Evolutionary conservation across 1,140 invertebrate genomes (phyloP), one percentile per base, ranked within the genome.

Genomic region (Drosophila persimilis): DNA sequence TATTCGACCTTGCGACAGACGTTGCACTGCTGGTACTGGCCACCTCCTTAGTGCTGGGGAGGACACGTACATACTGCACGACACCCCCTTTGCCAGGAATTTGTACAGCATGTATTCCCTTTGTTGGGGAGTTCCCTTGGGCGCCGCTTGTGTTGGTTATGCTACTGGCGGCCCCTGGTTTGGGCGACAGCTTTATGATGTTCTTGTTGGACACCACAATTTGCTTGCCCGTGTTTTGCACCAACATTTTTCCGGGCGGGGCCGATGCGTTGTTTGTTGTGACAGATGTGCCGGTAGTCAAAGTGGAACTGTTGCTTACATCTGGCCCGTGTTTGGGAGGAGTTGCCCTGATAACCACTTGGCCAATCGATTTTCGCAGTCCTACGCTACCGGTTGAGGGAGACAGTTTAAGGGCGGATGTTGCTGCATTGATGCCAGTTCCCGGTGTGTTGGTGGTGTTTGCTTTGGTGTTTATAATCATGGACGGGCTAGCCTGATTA

Each of bases 41-140:
- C 20, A 50, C 44, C 8, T 54, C 47, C 6, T 52, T 73, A 26
- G 53, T 77, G 26, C 61, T 78, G 11, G 74, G 54, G 29, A 91
- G 43, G 0, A 91, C 84, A 7, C 90, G 81, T 6, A 91, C 77
- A 76, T 90, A 91, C 62, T 91, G 86, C 6, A 91, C 35, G 35
- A 39, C 53, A 22, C 88, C 84, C n/a, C 53, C 59, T 46, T 90
- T 91, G 26, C 90, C 88, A 0, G 75, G 26, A 8, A 90, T 31
- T 53, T 90, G 90, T 31, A 91, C 73, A 0, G 90, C 58, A 51
- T 89, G 90, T 9, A 90, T 8, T 39, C 73, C 77, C 20, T 74
- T 72, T 0, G 56, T 35, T 6, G 29, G 24, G 20, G 24, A 51
- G 41, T 35, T 41, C 9, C 35, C 35, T 50, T 41, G 39, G 20